Evolutionary conservation across 2,888 invertebrate species (phyloP), one percentile per base, ranked within the genome.

Genomic region (Idaea aversata): DNA sequence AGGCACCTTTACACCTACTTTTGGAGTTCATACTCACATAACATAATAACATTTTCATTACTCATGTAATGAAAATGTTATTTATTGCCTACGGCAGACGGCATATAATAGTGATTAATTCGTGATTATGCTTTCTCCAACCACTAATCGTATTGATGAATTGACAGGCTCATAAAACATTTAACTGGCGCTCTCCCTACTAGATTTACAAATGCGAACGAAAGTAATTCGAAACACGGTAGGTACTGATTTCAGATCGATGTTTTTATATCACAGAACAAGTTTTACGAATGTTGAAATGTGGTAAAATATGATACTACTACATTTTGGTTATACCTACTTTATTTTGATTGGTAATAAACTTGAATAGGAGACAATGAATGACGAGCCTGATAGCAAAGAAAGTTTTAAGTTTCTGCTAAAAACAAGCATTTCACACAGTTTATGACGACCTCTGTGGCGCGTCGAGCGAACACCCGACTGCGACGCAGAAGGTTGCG

Each of bases 131-230:
- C 58, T 58, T 58, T 58, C 58, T 58, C 58, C 58, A 13, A 16
- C 15, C 3, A 16, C 58, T 4, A 58, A n/a, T 58, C 15, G 16
- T 58, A 16, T 58, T 58, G 58, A 16, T 13, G 10, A 10, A 47
- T 13, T 58, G 58, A 58, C 58, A 16, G 16, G 15, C 58, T 58
- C 58, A 58, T 58, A 7, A 58, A 58, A 58, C 58, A 58, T 58
- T 58, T 15, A 58, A 6, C 15, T 58, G n/a, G 15, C 16, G 58
- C 15, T 15, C 58, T 57, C 1, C 57, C 57, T 15, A 58, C n/a
- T 58, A 58, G 58, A 58, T 58, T 58, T 58, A 58, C 7, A 16
- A 58, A 58, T 6, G 58, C 58, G 58, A 16, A 15, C n/a, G 58
- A 58, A 58, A 58, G 10, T 16, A 58, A 16, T 4, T 47, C 4